Evolutionary conservation across 2,113 vertebrate genomes (phyloP), one percentile per base, ranked within the genome.

Genomic region (Phainopepla nitens): DNA sequence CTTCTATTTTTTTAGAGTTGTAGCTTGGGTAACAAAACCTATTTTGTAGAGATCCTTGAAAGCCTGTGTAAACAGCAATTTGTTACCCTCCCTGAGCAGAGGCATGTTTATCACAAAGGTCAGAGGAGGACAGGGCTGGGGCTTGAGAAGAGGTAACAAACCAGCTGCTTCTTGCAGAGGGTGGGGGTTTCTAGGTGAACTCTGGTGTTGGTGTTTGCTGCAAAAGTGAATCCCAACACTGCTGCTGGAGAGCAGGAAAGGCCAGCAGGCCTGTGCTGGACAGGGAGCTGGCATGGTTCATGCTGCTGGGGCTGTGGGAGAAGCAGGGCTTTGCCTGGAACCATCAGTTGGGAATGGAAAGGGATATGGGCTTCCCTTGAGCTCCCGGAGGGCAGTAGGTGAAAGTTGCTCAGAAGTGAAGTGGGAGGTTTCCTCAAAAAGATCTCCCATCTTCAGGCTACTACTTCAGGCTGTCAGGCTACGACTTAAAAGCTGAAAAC

Each of bases 21-120:
- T 69, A 35, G 35, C 71, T 95, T 77, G 93, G 45, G 56, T 92
- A 90, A 93, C 47, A 62, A 76, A 90, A 66, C n/a, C 10, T 3
- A 11, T 54, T 93, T 86, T 51, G 88, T 15, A 39, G 71, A 70
- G 66, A 54, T 86, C 73, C 79, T 77, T 70, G 75, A 73, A 82
- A 86, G 57, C 35, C 28, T 50, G 2, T 42, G 50, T 68, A 85
- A 91, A 88, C 61, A 90, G 44, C 44, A 72, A 22, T 39, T 80
- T 70, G 15, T 73, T 69, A 58, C 29, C 45, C 50, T 89, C 45
- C 79, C 62, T 39, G n/a, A 70, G 79, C 50, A 93, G 61, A 76
- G 44, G 42, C 4, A 20, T 5, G 31, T 51, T 85, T 49, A 36
- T 61, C 4, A 4, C 27, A n/a, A 75, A 82, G 79, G 58, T 90